phyloP scores from a whole-genome alignment of 2,797 vertebrate species.

The Syngnathus acus region DNA sequence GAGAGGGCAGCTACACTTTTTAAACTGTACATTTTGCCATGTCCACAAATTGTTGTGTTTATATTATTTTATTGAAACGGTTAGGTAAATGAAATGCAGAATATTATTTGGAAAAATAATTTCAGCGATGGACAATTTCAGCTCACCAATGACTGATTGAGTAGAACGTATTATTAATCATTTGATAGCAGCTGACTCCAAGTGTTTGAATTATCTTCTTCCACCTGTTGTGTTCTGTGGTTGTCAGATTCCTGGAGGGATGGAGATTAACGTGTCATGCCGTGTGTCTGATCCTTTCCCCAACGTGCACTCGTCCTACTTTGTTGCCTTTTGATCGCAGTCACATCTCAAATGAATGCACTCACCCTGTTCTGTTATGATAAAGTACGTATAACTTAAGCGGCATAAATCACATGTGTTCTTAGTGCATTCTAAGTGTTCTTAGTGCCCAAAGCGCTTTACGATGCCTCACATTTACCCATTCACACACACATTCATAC shows the following conservation, averaged over 20 bases:
- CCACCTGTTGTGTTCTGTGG: slow-evolving; percentile 45
- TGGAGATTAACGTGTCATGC: slow-evolving; percentile 56
- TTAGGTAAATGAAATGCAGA: background rate
- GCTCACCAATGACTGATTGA: slow-evolving; percentile 2
- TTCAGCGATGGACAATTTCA: background rate
- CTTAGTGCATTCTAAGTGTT: no score
- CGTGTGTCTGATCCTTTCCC: slow-evolving; percentile 48
- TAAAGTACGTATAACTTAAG: background rate
- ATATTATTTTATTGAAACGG: background rate
- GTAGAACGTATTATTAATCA: background rate
- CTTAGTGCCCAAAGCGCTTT: no score
- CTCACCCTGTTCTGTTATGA: slow-evolving; percentile 3
- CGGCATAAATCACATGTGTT: background rate
- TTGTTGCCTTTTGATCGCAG: slow-evolving; percentile 17
- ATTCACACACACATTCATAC: no score
- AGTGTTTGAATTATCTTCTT: slow-evolving; percentile 39
- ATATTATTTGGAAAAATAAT: background rate
- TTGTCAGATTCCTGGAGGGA: slow-evolving; percentile 43
- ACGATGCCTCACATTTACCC: no score
- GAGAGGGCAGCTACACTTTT: no score
- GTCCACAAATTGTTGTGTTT: background rate
- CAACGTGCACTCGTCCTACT: slow-evolving; percentile 27
- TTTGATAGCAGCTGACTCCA: slow-evolving; percentile 20
- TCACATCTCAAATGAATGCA: slow-evolving; percentile 28
- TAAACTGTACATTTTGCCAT: no score